Conservation (phyloP, 2,888 invertebrate species). For the Ormia ochracea region DNA sequence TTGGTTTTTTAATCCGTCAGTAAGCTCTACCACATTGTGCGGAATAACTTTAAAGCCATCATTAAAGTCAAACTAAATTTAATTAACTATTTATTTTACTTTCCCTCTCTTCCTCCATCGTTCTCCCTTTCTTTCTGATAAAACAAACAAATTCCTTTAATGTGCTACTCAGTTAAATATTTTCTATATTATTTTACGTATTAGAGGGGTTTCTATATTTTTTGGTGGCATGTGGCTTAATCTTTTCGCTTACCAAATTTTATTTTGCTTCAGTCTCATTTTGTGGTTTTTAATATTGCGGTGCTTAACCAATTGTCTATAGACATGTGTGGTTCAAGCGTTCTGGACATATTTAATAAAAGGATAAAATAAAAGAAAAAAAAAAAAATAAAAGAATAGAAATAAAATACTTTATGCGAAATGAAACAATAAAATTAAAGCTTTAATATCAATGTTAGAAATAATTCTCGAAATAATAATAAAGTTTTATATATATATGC, state of each 20-base stretch:
- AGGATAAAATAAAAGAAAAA: too few species aligned
- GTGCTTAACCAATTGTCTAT: slow-evolving; percentile 26
- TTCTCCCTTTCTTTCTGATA: too few species aligned
- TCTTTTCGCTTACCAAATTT: slow-evolving; percentile 33
- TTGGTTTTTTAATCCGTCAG: neutral
- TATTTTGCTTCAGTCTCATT: slow-evolving; percentile 30
- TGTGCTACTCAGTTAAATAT: slow-evolving; percentile 12
- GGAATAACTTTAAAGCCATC: slow-evolving; percentile 10
- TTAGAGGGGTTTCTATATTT: slow-evolving; percentile 33
- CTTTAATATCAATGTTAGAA: too few species aligned
- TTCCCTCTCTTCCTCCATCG: too few species aligned
- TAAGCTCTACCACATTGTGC: neutral
- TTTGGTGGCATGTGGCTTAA: slow-evolving; percentile 56
- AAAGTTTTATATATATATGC: too few species aligned
- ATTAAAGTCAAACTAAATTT: slow-evolving; percentile 21
- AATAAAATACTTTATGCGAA: neutral
- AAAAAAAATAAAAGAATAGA: too few species aligned
- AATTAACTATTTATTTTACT: slow-evolving; percentile 21
- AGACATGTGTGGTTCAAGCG: slow-evolving; percentile 18
- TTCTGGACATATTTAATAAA: slow-evolving; percentile 50
- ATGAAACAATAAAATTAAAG: neutral
- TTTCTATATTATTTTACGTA: slow-evolving; percentile 32
- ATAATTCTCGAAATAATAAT: too few species aligned
- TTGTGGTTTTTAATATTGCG: slow-evolving; percentile 56
- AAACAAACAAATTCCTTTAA: slow-evolving; percentile 5